Evolutionary conservation across 2,113 vertebrate species (phyloP).

Genomic region (Natator depressus): DNA sequence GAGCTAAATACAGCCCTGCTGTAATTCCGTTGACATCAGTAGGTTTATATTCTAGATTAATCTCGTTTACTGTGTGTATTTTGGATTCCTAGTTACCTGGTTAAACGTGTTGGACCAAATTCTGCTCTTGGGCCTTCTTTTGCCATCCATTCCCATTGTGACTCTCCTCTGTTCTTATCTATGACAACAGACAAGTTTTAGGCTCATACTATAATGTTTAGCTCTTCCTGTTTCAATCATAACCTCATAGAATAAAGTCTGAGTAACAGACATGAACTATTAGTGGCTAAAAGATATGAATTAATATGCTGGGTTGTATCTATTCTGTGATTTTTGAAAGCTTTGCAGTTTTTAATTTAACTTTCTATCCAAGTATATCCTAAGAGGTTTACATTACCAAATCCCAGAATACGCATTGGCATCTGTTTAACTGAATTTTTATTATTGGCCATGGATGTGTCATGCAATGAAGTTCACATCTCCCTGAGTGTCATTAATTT

Average conservation of each 20-base stretch:
- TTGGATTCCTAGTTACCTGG: too few relatives aligned
- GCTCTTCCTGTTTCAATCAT: slow-evolving; percentile 21
- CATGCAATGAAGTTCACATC: neutral
- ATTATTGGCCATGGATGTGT: neutral
- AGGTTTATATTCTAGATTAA: too few relatives aligned
- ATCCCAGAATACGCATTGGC: slow-evolving; percentile 40
- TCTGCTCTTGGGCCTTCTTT: neutral
- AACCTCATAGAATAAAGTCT: slow-evolving; percentile 6
- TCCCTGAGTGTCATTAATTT: neutral
- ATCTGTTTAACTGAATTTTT: slow-evolving; percentile 30
- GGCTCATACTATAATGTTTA: neutral
- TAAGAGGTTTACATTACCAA: slow-evolving; percentile 40
- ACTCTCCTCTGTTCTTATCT: neutral
- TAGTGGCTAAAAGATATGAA: neutral
- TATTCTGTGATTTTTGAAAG: slow-evolving; percentile 37
- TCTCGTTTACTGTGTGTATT: too few relatives aligned
- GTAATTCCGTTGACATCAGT: too few relatives aligned
- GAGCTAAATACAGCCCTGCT: too few relatives aligned
- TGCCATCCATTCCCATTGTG: neutral
- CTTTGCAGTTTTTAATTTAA: neutral
- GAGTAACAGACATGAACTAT: slow-evolving; percentile 6
- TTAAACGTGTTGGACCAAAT: too few relatives aligned
- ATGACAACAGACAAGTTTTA: neutral
- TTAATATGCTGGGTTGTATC: neutral
- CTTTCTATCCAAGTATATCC: slow-evolving; percentile 25